Percentiles rank a stretch among this genome's conserved stretches.
Conservation (phyloP, 2,888 invertebrate genomes). For the Polymixis flavicincta region DNA sequence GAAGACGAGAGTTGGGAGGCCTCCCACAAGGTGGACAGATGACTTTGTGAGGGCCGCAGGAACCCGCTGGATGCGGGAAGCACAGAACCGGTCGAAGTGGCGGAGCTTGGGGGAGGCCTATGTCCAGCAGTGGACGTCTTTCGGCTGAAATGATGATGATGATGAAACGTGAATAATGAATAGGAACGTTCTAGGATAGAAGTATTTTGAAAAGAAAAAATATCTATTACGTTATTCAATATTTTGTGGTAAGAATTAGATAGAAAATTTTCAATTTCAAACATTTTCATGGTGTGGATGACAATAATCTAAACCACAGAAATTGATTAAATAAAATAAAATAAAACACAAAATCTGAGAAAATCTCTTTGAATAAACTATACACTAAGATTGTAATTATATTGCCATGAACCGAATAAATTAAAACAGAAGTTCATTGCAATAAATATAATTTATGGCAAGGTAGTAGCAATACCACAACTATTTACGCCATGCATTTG, state of each 20-base stretch:
- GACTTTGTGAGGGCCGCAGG: too few species aligned
- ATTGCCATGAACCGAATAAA: neutral
- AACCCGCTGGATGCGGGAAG: too few species aligned
- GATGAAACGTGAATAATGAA: neutral
- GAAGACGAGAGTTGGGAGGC: too few species aligned
- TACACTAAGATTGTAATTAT: too few species aligned
- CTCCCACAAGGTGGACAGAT: too few species aligned
- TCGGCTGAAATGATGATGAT: too few species aligned
- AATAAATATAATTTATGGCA: neutral
- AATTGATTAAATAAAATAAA: too few species aligned
- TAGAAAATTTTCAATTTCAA: neutral
- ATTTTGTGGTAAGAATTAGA: neutral
- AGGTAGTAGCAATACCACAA: neutral
- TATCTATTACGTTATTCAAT: neutral
- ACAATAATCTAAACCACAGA: neutral
- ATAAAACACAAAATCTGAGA: too few species aligned
- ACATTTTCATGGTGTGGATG: neutral
- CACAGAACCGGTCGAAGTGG: too few species aligned
- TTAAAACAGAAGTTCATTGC: neutral
- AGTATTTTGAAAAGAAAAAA: neutral
- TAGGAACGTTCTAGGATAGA: neutral
- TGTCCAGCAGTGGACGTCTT: too few species aligned
- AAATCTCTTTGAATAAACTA: neutral
- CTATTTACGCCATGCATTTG: conserved; percentile 16
- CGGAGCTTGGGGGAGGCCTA: too few species aligned